Evolutionary conservation across 1,140 invertebrate species (phyloP).

Genomic region (Colletes gigas): DNA sequence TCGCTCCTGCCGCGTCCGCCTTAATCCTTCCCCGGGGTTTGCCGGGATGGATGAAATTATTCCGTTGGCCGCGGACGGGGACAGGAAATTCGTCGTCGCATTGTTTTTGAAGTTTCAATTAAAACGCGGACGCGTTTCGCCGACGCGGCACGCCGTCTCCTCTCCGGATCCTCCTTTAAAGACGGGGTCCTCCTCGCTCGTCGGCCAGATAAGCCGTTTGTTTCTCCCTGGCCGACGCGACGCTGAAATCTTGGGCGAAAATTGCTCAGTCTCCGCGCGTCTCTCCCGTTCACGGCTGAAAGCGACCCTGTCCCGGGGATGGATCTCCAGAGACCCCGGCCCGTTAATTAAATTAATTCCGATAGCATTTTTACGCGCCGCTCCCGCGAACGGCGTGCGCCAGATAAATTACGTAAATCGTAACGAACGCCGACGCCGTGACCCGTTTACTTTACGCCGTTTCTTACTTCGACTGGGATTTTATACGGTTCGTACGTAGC

Average conservation of each 20-base stretch:
- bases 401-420: conserved; percentile 25
- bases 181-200: not conserved
- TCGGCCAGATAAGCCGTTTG: not conserved
- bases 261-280: conserved; percentile 23
- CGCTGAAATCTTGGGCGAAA: conserved; percentile 5
- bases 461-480: too few species aligned
- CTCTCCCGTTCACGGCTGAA: not conserved
- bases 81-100: conserved; percentile 20
- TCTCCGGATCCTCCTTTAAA: not conserved
- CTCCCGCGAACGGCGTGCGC: not conserved
- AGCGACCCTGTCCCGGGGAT: not conserved
- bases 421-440: not conserved
- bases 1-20: not conserved
- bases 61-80: not conserved
- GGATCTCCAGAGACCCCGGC: conserved; percentile 20
- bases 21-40: conserved; percentile 25
- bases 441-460: conserved; percentile 1
- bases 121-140: conserved; percentile 1
- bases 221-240: not conserved
- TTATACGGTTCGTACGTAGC: not conserved
- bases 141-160: not conserved
- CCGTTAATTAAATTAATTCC: conserved; percentile 29
- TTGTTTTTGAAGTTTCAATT: conserved; percentile 43
- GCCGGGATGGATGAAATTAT: conserved; percentile 49
- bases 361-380: conserved; percentile 21